phyloP scores from a whole-genome alignment of 2,113 vertebrate genomes.

The Arvicanthis niloticus region DNA sequence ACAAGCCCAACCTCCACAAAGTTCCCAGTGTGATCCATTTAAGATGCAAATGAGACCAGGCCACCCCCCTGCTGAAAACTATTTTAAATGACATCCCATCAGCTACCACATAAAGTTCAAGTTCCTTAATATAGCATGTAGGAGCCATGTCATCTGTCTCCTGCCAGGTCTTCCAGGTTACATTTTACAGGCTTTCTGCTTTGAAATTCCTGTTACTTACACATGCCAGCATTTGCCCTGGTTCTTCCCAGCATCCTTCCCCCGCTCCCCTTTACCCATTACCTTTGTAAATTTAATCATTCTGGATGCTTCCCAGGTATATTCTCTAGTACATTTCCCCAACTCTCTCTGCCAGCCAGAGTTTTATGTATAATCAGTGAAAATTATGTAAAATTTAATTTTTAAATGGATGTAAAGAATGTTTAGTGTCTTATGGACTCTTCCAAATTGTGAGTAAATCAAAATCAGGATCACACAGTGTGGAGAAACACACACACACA shows the following conservation, averaged over 20 bases:
- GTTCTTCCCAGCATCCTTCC: not conserved
- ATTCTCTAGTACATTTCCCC: not conserved
- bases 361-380: not conserved
- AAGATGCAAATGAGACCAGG: slow-evolving; percentile 69
- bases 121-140: slow-evolving; percentile 57
- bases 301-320: not conserved
- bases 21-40: slow-evolving; percentile 62
- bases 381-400: slow-evolving; percentile 6
- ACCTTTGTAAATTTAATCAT: slow-evolving; percentile 1
- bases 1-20: slow-evolving; percentile 62
- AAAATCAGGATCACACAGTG: not conserved
- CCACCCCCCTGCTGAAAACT: slow-evolving; percentile 47
- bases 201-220: slow-evolving; percentile 9
- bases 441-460: slow-evolving; percentile 5
- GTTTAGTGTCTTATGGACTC: not conserved
- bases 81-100: slow-evolving; percentile 55
- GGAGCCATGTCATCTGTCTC: slow-evolving; percentile 32
- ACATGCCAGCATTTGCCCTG: not conserved
- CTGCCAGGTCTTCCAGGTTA: slow-evolving; percentile 7
- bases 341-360: not conserved
- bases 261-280: not conserved
- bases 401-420: slow-evolving; percentile 39
- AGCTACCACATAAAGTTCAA: slow-evolving; percentile 64
- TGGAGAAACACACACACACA: not conserved
- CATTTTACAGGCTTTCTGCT: slow-evolving; percentile 26